Evolutionary conservation across 2,113 vertebrate species (phyloP).

Genomic region (Osmerus eperlanus): DNA sequence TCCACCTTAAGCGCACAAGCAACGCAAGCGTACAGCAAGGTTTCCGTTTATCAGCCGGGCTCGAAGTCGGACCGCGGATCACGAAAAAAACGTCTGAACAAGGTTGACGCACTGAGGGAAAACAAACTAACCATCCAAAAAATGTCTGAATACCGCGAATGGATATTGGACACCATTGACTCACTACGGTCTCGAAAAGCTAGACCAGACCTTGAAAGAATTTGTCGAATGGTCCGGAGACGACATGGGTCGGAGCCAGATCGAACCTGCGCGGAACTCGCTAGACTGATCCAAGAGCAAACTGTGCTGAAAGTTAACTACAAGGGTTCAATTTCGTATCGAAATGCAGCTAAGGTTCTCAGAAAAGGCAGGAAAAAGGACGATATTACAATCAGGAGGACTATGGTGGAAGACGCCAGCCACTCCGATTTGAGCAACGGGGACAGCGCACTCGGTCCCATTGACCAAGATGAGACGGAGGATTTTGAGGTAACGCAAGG

Average conservation of each 20-base stretch:
- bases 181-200: constrained; percentile 90
- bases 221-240: constrained; percentile 90
- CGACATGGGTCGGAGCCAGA: constrained; percentile 87
- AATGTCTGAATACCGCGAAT: constrained; percentile 83
- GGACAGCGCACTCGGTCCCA: constrained; percentile 71
- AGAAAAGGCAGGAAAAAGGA: constrained; percentile 78
- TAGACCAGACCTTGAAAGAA: constrained; percentile 88
- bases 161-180: constrained; percentile 91
- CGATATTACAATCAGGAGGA: constrained; percentile 66
- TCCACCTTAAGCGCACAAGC: constrained; percentile 81
- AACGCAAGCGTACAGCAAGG: constrained; percentile 73
- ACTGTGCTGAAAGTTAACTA: constrained; percentile 90
- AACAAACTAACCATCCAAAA: constrained; percentile 44
- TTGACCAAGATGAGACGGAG: constrained; percentile 66
- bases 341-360: constrained; percentile 85
- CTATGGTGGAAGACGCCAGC: constrained; percentile 70
- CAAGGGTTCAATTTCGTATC: constrained; percentile 89
- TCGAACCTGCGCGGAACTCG: constrained; percentile 86
- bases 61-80: constrained; percentile 71
- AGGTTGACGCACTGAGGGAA: constrained; percentile 66
- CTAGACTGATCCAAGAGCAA: constrained; percentile 86
- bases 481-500: constrained; percentile 65
- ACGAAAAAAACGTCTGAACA: constrained; percentile 67
- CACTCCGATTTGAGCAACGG: constrained; percentile 73
- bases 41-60: constrained; percentile 76